Base-by-base conservation (phyloP, 1,140 invertebrate genomes). In the Brachionus calyciflorus region DNA sequence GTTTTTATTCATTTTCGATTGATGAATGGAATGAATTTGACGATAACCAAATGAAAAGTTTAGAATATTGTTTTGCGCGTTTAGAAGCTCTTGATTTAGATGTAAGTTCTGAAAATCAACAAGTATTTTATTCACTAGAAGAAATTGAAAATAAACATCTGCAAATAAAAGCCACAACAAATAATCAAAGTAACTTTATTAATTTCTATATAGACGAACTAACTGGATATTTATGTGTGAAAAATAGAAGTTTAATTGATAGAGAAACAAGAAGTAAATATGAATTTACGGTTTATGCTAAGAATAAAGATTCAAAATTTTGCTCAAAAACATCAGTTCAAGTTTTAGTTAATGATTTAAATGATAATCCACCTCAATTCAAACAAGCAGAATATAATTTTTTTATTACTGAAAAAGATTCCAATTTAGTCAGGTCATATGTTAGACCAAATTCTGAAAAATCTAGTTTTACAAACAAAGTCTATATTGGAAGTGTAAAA, bases 331-430 rank as follows among this genome's bases (percentile, higher is more conserved):
- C 37, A 0, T 10, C 33, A 14, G 40, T 65, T 14, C 33, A 44
- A 21, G 41, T 65, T 44, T 19, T 65, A 28, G 12, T 65, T 28
- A 65, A 65, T n/a, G 60, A 65, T 65, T 44, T 65, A 41, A 65
- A 65, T 7, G 60, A 65, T 24, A 65, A 65, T 65, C 21, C 40
- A 9, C 60, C 60, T 14, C 19, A 44, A 28, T 65, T 65, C 21
- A 44, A 44, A 24, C 26, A 65, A 24, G 9, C 40, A 9, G 21
- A 65, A 3, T 65, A 65, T 19, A 65, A 1, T 44, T 65, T 65
- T 65, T 65, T 44, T 21, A 65, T 65, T 7, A 41, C 60, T 26
- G 60, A 65, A 65, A 41, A 65, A 46, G 40, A 65, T 26, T 65
- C 60, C 19, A 65, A 65, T 65, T 65, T 65, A 28, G 60, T 65